These are phyloP conservation scores for Oryzias curvinotus DNA, from an alignment of 2,113 vertebrate genomes.

Conservation along the genomic window DNA sequence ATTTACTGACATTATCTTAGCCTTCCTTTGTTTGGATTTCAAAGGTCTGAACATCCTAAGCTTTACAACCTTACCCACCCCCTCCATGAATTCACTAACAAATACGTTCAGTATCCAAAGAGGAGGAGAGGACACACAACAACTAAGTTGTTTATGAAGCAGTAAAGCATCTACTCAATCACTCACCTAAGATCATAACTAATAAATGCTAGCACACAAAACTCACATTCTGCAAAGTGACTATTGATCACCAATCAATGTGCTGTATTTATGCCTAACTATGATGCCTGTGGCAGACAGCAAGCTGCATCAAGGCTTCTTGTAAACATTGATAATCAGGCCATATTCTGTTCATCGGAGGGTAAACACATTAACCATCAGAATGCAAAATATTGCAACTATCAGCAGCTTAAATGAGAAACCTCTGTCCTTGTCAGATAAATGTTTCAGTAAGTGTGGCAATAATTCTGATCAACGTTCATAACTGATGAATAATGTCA, in stretches of 20 bases:
- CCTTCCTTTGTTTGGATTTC: too few species aligned
- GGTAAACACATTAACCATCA: conserved; percentile 1
- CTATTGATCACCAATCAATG: conserved; percentile 60
- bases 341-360: neutral
- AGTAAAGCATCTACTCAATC: conserved; percentile 33
- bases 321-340: conserved; percentile 17
- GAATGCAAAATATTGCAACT: conserved; percentile 1
- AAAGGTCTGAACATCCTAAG: too few species aligned
- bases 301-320: conserved; percentile 3
- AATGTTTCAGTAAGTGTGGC: neutral
- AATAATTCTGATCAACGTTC: neutral
- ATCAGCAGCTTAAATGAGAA: neutral
- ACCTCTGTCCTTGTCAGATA: neutral
- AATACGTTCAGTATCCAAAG: neutral
- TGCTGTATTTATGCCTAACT: conserved; percentile 31
- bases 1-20: too few species aligned
- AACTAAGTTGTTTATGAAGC: neutral
- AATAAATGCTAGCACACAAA: conserved; percentile 38
- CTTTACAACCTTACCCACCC: too few species aligned
- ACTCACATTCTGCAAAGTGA: conserved; percentile 36
- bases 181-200: conserved; percentile 44
- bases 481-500: conserved; percentile 17
- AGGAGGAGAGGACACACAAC: neutral
- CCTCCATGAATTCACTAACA: too few species aligned
- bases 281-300: conserved; percentile 21